Evolutionary conservation across 2,797 vertebrate genomes (phyloP), one percentile per base, ranked within the genome.

Genomic region (Myotis findleyi): DNA sequence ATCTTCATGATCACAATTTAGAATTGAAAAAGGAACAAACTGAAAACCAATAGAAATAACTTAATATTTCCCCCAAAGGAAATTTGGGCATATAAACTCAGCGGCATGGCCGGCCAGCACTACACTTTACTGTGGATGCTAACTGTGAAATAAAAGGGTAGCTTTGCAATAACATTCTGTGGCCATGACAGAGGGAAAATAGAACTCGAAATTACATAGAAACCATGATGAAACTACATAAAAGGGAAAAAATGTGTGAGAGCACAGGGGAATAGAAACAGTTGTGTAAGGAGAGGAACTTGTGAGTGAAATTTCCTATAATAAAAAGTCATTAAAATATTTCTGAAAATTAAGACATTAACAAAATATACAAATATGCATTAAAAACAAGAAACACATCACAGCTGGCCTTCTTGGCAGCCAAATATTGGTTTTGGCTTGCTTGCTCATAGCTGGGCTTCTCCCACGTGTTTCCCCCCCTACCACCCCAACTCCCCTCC

Each of bases 11-110:
- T 69, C 59, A 7, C 38, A 75, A 59, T 23, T 38, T 81, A 44
- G 12, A 85, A 89, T 0, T 36, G 55, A 88, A 91, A 84, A 41
- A 44, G 27, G 27, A 55, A 71, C 4, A 71, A 72, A 72, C 16
- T 27, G 41, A 21, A 76, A 76, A 72, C 11, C 38, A 51, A 72
- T 23, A 55, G 7, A 77, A 88, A 59, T 59, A 84, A 77, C 41
- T 41, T 68, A 49, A 17, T 59, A 85, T 89, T 69, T 92, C 9
- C 33, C 68, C 44, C 51, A 80, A 85, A 94, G 92, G 80, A 96
- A 94, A 85, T 69, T 0, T 47, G 41, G 55, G 66, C 57, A 30
- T 18, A 38, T 20, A 33, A 77, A 9, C 83, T 87, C 88, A 57
- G 21, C 0, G 0, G 25, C 66, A 64, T 30, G 41, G 11, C 73